A percentile compares a stretch with the other conserved stretches of the same genome.
Conservation (phyloP, 2,113 vertebrate genomes). For the Hyla sarda region DNA sequence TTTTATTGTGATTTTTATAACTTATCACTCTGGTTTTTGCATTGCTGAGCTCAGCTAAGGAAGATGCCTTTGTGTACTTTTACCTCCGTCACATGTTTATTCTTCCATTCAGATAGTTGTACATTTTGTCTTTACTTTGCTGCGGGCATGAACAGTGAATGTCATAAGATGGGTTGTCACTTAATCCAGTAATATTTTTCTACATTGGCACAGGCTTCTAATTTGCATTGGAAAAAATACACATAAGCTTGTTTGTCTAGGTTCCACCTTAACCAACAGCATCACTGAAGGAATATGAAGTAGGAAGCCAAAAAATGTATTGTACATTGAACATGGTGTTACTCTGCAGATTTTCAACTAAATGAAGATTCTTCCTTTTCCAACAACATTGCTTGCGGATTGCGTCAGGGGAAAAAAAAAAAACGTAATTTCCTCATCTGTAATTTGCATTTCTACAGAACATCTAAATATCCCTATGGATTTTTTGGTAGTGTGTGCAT, state of each 20-base stretch:
- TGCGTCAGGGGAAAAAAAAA: too few relatives aligned
- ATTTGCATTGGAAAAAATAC: not conserved
- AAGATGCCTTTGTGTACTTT: not conserved
- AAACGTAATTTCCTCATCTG: too few relatives aligned
- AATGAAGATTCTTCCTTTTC: not conserved
- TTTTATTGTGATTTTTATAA: not conserved
- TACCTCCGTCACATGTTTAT: not conserved
- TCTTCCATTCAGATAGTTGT: conserved; percentile 20
- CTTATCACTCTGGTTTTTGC: not conserved
- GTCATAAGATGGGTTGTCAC: not conserved
- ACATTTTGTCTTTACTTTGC: conserved; percentile 14
- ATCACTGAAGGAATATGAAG: not conserved
- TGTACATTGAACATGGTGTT: too few relatives aligned
- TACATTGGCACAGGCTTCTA: not conserved
- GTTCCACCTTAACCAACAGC: not conserved
- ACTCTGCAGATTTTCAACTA: too few relatives aligned
- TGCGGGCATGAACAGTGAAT: conserved; percentile 20
- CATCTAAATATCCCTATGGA: too few relatives aligned
- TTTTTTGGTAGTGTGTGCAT: too few relatives aligned
- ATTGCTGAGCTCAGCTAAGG: not conserved
- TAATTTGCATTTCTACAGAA: too few relatives aligned
- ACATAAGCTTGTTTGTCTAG: conserved; percentile 15
- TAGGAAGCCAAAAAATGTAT: not conserved
- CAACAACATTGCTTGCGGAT: too few relatives aligned
- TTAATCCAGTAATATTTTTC: conserved; percentile 9